phyloP scores from a whole-genome alignment of 2,113 vertebrate species.

The Nettapus auritus region DNA sequence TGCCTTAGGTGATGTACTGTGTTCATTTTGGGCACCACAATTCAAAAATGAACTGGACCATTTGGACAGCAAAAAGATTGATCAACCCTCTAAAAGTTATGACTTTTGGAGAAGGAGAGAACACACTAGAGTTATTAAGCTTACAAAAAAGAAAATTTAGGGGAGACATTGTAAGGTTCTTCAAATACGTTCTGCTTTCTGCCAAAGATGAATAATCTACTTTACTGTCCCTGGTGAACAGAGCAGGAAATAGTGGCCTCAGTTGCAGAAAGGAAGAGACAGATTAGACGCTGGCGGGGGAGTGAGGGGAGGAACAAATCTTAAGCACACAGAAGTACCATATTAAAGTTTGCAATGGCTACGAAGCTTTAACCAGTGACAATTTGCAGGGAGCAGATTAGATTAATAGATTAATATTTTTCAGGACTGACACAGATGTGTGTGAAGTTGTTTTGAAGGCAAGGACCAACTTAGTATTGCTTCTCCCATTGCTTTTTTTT shows the following conservation, averaged over 20 bases:
- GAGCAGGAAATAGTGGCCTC: not conserved
- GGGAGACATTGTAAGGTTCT: not conserved
- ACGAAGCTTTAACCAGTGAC: not conserved
- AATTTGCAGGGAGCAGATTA: not conserved
- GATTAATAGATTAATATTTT: not conserved
- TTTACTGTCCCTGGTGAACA: not conserved
- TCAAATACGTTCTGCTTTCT: not conserved
- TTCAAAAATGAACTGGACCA: not conserved
- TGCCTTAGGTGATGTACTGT: not conserved
- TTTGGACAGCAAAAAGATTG: constrained; percentile 4
- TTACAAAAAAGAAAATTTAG: not conserved
- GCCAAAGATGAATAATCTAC: not conserved
- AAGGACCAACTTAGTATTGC: not conserved
- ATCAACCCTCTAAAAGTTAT: not conserved
- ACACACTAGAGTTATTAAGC: not conserved
- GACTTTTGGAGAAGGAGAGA: not conserved
- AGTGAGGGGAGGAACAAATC: not conserved
- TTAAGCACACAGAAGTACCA: not conserved
- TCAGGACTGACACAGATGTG: not conserved
- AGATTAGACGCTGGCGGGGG: fast-evolving
- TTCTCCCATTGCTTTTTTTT: not conserved
- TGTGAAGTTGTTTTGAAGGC: not conserved
- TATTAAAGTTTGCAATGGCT: not conserved
- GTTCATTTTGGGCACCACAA: not conserved
- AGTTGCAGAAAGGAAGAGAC: not conserved